A percentile compares a stretch with the other conserved stretches of the same genome.
phyloP scores from a whole-genome alignment of 2,888 invertebrate genomes.

The Melikaiella ostensackeni region DNA sequence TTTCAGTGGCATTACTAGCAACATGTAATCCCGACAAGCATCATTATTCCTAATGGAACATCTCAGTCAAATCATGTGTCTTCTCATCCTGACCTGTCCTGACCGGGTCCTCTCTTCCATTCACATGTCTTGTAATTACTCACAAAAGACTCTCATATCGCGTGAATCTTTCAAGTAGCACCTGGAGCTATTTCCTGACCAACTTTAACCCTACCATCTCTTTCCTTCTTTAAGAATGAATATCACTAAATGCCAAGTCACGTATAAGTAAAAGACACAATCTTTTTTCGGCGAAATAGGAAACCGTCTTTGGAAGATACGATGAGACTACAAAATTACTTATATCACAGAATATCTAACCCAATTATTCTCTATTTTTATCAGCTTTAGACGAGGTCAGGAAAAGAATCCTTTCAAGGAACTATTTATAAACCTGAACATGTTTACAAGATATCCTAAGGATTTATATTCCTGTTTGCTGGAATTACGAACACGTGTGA shows the following conservation, averaged over 20 bases:
- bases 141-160: constrained; percentile 33
- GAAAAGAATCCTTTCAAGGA: not conserved
- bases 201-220: not conserved
- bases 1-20: not conserved
- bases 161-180: constrained; percentile 30
- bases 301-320: too few species aligned
- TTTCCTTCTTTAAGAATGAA: not conserved
- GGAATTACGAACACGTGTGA: constrained; percentile 25
- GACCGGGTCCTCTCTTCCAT: constrained; percentile 11
- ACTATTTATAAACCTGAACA: not conserved
- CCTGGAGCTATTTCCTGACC: constrained; percentile 23
- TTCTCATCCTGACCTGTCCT: not conserved
- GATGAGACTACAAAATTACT: too few species aligned
- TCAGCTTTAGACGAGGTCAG: not conserved
- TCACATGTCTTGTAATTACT: constrained; percentile 34
- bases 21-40: constrained; percentile 2
- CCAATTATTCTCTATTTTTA: not conserved
- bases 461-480: constrained; percentile 37
- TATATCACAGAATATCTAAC: not conserved
- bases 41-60: constrained; percentile 3
- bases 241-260: not conserved
- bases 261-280: not conserved
- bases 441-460: constrained; percentile 1
- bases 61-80: constrained; percentile 19
- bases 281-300: too few species aligned